Evolutionary conservation across 2,113 vertebrate species (phyloP), one percentile per base, ranked within the genome.

Genomic region (Poecilia latipinna): DNA sequence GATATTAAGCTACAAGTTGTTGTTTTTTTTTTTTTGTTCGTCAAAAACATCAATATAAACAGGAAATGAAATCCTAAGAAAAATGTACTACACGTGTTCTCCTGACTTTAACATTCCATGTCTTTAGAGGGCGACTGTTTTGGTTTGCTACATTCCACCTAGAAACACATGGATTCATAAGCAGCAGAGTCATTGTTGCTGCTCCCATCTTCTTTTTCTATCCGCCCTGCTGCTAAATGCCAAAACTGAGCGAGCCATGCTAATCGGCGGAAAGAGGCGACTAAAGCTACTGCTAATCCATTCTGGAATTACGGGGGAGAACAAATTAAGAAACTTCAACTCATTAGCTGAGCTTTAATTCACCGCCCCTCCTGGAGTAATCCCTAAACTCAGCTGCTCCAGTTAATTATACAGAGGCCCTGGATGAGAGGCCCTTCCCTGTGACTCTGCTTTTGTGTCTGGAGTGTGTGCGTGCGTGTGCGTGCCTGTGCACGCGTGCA

Each of bases 261-360:
- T 95, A 93, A 93, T 93, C 92, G 90, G 89, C 77, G 84, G 89
- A 85, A 91, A 92, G 89, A 93, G 91, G 93, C 90, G 90, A 91
- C 89, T 90, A 95, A 95, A 95, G 93, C 92, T 90, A 87, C 84
- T 79, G 86, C 92, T 95, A 95, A 95, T 95, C 94, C 94, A 90
- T 93, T 91, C 92, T 90, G 89, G 92, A 94, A 95, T 95, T 95
- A 94, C 77, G 86, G 90, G 85, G 91, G 89, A 94, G 93, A 93
- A 94, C 93, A 94, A 93, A 95, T 95, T 95, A 95, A 94, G 93
- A 90, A 94, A 93, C 93, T 94, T 95, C 92, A 93, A 94, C 92
- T 95, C 94, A 94, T 95, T 95, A 95, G 93, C 89, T 76, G 85
- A 91, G 90, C 89, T 92, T 94, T 94, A 94, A 94, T 93, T 93